phyloP scores from a whole-genome alignment of 2,888 invertebrate genomes.

The Ellobium chinense region DNA sequence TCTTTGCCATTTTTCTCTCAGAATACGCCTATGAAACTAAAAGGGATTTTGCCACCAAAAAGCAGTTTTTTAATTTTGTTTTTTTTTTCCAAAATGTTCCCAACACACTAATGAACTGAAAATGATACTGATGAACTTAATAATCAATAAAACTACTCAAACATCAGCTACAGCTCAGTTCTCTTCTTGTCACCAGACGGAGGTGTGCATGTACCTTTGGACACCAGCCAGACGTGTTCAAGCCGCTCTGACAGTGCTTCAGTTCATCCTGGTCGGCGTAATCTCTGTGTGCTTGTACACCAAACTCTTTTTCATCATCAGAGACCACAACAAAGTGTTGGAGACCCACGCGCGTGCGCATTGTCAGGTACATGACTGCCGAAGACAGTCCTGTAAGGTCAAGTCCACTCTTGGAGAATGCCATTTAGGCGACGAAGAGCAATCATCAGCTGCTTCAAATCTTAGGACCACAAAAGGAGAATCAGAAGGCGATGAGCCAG shows the following conservation, averaged over 20 bases:
- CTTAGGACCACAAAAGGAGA: background rate
- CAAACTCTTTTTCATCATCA: constrained; percentile 29
- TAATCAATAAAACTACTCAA: no score
- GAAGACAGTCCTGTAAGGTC: background rate
- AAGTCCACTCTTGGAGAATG: constrained; percentile 19
- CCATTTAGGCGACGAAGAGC: background rate
- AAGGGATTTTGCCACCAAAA: no score
- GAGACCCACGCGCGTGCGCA: constrained; percentile 9
- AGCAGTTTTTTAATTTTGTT: no score
- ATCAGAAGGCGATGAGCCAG: background rate
- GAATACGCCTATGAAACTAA: no score
- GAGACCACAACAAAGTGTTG: constrained; percentile 27
- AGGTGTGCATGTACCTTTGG: background rate
- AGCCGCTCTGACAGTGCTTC: background rate
- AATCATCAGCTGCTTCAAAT: background rate
- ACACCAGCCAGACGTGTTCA: background rate
- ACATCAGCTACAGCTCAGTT: no score
- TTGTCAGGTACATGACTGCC: background rate
- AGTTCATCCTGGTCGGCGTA: background rate
- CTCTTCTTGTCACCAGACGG: no score
- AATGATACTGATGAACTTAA: no score
- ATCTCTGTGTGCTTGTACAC: constrained; percentile 17
- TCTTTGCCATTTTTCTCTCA: no score
- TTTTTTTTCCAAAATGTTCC: no score
- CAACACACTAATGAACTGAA: no score